Percentiles rank a stretch among this genome's conserved stretches.
Conservation (phyloP, 2,888 invertebrate genomes). For the Argyresthia albistria region DNA sequence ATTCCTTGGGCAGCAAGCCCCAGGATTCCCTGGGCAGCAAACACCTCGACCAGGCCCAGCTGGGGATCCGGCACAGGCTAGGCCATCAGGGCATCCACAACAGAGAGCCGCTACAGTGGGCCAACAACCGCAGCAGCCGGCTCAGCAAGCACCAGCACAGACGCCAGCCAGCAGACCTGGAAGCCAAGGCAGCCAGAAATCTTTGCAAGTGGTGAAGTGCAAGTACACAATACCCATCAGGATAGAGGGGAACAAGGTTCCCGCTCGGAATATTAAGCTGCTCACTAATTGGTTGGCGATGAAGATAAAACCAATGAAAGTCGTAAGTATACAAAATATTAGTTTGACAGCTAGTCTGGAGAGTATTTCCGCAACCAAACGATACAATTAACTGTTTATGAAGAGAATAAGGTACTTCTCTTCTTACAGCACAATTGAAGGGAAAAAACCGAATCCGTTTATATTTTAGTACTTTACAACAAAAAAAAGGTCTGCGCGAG, state of each 20-base stretch:
- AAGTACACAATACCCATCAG: slow-evolving; percentile 37
- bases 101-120: background rate
- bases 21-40: too few species aligned
- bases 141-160: slow-evolving; percentile 5
- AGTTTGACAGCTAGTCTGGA: too few species aligned
- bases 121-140: background rate
- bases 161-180: background rate
- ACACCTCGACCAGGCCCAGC: background rate
- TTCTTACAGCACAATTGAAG: too few species aligned
- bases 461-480: too few species aligned
- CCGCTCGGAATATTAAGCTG: slow-evolving; percentile 33
- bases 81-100: background rate
- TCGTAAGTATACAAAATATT: slow-evolving; percentile 32
- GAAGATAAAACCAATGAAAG: slow-evolving; percentile 50
- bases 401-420: too few species aligned
- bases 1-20: too few species aligned
- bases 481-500: too few species aligned
- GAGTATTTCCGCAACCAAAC: too few species aligned
- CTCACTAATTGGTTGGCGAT: slow-evolving; percentile 78
- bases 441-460: too few species aligned
- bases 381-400: too few species aligned
- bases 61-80: background rate
- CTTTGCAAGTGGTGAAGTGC: background rate
- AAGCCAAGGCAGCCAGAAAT: background rate
- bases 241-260: slow-evolving; percentile 40